Base-by-base conservation (phyloP, 2,888 invertebrate genomes). In the Habroteleia sp. region DNA sequence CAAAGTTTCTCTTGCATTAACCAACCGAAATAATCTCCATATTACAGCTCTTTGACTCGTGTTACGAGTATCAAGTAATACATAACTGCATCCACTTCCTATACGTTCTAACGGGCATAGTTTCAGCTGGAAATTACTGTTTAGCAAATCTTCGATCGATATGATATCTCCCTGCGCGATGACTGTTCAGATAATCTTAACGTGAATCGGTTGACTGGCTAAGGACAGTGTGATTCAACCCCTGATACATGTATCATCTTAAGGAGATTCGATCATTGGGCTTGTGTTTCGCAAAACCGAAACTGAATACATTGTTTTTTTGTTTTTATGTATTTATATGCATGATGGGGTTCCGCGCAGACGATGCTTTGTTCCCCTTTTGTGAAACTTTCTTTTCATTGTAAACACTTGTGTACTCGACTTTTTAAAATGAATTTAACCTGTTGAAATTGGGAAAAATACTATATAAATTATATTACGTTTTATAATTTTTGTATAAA, bases 1-100 rank as follows among this genome's bases (percentile, higher is more conserved):
- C 72, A 72, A 65, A 73, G 73, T 73, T 73, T 60, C 66, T 31
- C 44, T 58, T 65, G 60, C 60, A 73, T 48, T 65, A 65, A 65
- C 58, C 65, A 52, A 65, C 65, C 60, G 65, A 73, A 73, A 65
- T 65, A 63, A 73, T 73, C 65, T 73, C 44, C 73, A 65, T 73
- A 73, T 60, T 73, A 73, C 65, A 63, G 73, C 73, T 65, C 73
- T 65, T 73, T 65, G 73, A 63, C 48, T 73, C 60, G 50, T 54
- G 54, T 60, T 72, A 63, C 58, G 72, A 65, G 41, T 56, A 65
- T 73, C 58, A 58, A 58, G 37, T 60, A 52, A 65, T 58, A 58
- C 56, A 52, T 56, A 72, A 72, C 63, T 62, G 29, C 50, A 54
- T 41, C 39, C 39, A 65, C 58, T 73, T 65, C 65, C 44, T 52